Conservation (phyloP, 2,113 vertebrate species). For the Malurus elegans region DNA sequence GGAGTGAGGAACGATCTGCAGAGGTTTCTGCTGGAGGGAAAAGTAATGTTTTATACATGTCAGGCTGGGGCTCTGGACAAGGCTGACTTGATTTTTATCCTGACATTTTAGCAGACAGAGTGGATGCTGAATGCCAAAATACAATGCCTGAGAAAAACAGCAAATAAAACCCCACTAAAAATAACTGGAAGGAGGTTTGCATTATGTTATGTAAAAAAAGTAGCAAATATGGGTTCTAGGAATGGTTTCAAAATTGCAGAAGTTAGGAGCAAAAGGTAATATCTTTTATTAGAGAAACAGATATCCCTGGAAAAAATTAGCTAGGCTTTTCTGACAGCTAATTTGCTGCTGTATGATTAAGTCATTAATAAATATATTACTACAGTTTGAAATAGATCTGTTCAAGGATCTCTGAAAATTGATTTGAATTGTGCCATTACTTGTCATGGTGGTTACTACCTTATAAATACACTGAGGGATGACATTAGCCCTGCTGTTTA, state of each 20-base stretch:
- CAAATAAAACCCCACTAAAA: not conserved
- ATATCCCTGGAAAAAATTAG: not conserved
- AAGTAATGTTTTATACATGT: not conserved
- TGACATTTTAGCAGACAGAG: not conserved
- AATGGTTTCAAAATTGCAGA: not conserved
- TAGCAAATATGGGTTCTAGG: not conserved
- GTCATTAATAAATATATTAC: not conserved
- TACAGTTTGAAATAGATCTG: not conserved
- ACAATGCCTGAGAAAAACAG: not conserved
- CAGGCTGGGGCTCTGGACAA: not conserved
- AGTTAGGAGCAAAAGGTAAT: not conserved
- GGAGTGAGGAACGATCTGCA: not conserved
- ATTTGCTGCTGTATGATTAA: not conserved
- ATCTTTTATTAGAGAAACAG: not conserved
- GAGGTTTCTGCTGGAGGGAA: not conserved
- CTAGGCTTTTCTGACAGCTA: not conserved
- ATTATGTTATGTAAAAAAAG: not conserved
- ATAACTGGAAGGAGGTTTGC: not conserved
- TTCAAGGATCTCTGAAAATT: not conserved
- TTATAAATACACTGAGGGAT: not conserved
- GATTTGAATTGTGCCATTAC: not conserved
- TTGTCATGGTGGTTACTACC: not conserved
- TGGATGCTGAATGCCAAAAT: not conserved
- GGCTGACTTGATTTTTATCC: not conserved
- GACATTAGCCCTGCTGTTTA: slow-evolving; percentile 12